Base-by-base conservation (phyloP, 2,888 invertebrate genomes). In the Artemia sinica region DNA sequence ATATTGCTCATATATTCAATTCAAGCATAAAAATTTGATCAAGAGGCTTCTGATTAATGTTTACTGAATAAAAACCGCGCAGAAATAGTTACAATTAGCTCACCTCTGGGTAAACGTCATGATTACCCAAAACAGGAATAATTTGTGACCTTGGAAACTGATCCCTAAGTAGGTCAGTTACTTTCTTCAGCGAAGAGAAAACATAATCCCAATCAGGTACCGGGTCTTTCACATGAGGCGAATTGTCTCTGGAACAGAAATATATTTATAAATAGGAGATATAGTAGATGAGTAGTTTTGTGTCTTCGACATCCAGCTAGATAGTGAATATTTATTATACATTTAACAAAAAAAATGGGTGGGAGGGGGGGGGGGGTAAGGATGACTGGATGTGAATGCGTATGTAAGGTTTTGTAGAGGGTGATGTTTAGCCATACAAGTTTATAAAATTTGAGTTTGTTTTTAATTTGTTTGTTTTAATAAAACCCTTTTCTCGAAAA, bases 221-320 rank as follows among this genome's bases (percentile, higher is more conserved):
- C 12, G 70, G 70, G 18, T 70, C 66, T 66, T 70, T 70, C 28
- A 70, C 70, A 41, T 70, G 70, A 12, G 70, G 70, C 13, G 68
- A 68, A 52, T 68, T 70, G 58, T 70, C 70, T 12, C 70, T 70
- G 58, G 6, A 63, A 18, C 7, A 18, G 67, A n/a, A 65, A 69
- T n/a, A 13, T 9, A 14, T 48, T 12, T 8, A 49, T 66, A 49
- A 14, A 66, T 41, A 14, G 48, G 66, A 9, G 48, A 49, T n/a
- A 18, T 18, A 66, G 18, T 66, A 49, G n/a, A n/a, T 48, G 28
- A 66, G 28, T 48, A 13, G 66, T 14, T 49, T 49, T 4, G 13
- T 58, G 9, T 6, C 41, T 41, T 41, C 41, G 4, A 41, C 41
- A 41, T 41, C 41, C 41, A 41, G 41, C 41, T 41, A 41, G 41